Conservation (phyloP, 2,797 vertebrate genomes). For the Apodemus agrarius region DNA sequence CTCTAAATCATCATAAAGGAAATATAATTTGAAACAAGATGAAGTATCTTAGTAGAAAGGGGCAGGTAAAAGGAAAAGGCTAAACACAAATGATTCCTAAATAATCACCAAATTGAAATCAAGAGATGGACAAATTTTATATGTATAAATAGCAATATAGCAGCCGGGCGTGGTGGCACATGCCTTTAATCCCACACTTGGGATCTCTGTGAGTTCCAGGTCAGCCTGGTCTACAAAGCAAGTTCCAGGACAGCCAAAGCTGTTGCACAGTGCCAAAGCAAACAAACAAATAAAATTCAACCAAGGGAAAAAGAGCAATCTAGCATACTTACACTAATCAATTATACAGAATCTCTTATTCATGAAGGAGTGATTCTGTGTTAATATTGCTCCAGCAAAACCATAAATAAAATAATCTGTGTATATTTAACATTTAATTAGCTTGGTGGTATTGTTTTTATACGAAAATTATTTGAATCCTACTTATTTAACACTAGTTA, state of each 20-base stretch:
- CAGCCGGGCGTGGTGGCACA: neutral
- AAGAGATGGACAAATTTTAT: slow-evolving; percentile 8
- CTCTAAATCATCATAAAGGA: slow-evolving; percentile 22
- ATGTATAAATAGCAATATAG: neutral
- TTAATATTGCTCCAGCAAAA: slow-evolving; percentile 51
- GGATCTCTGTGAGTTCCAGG: neutral
- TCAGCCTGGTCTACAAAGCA: slow-evolving; percentile 23
- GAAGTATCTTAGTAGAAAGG: slow-evolving; percentile 21
- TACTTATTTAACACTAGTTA: slow-evolving; percentile 51
- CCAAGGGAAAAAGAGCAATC: neutral
- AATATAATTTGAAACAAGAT: slow-evolving; percentile 30
- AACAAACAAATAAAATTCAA: neutral
- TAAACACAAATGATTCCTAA: slow-evolving; percentile 39
- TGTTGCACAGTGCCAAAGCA: neutral
- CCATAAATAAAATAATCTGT: slow-evolving; percentile 40
- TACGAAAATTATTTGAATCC: slow-evolving; percentile 51
- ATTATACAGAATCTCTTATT: slow-evolving; percentile 36
- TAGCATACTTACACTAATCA: neutral
- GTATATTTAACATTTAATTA: slow-evolving; percentile 38
- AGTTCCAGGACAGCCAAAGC: neutral
- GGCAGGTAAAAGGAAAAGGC: neutral
- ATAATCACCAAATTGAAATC: slow-evolving; percentile 23
- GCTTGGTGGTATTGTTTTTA: slow-evolving; percentile 43
- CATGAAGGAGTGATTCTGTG: slow-evolving; percentile 18
- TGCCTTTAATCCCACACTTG: neutral